Base-by-base conservation (phyloP, 1,140 invertebrate genomes). In the Euwallacea fornicatus region DNA sequence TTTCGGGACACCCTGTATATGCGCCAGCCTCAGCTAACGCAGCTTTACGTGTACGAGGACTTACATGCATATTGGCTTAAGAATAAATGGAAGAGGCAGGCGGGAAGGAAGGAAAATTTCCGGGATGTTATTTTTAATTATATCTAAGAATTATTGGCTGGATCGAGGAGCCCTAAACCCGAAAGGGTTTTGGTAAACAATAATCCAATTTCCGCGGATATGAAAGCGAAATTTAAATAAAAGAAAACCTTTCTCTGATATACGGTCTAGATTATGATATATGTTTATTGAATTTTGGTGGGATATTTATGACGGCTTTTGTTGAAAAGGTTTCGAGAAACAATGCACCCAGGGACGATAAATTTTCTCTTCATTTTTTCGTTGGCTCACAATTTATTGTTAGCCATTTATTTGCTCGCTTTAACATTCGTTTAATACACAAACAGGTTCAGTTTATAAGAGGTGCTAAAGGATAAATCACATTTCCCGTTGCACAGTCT, bases 121-220 rank as follows among this genome's bases (percentile, higher is more conserved):
- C 8, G 64, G 41, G 54, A 58, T 60, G 55, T 68, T 68, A 60
- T 68, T 59, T 60, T 68, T 68, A 68, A 60, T 59, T 60, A 68
- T 68, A 4, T 13, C 7, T 42, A 66, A 66, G 53, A 66, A 43
- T 66, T 44, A 55, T 66, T 47, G 44, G 58, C 44, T 41, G 50
- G 9, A 10, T 42, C 2, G 10, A 15, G 41, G 13, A 16, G 9
- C 58, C 41, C 63, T 50, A n/a, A 53, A 11, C 53, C 8, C 13
- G 44, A 46, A 66, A 44, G 54, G 54, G 66, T 60, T 68, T 68
- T 6, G 13, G 55, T 53, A 60, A 68, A 68, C 66, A 66, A 58
- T 66, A 68, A 68, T 54, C 66, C 66, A 68, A 68, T 68, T 68
- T 68, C 42, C 53, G 21, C 42, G 66, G 66, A 60, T 60, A 68